Percentiles rank a stretch among this genome's conserved stretches.
Evolutionary conservation across 2,888 invertebrate species (phyloP).

Genomic region (Aethes cnicana): DNA sequence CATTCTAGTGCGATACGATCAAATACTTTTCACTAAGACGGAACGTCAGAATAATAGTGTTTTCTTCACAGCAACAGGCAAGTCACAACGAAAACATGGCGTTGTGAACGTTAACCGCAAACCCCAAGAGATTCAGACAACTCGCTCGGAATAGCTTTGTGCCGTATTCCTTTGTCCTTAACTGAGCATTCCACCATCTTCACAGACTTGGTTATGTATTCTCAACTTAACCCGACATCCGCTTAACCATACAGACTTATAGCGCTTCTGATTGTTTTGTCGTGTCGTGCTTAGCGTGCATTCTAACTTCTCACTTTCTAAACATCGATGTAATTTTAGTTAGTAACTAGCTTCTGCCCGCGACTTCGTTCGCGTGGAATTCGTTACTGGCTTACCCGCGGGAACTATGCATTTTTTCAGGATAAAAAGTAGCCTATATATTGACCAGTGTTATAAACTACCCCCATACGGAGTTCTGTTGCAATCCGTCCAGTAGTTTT

Average conservation of each 20-base stretch:
- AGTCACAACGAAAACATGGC: conserved; percentile 42
- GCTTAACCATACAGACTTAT: conserved; percentile 16
- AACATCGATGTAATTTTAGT: too few relatives aligned
- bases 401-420: too few relatives aligned
- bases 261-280: conserved; percentile 16
- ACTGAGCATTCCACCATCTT: conserved; percentile 47
- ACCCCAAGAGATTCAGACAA: conserved; percentile 50
- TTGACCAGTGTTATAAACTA: too few relatives aligned
- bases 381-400: too few relatives aligned
- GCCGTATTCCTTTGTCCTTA: conserved; percentile 56
- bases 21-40: background rate
- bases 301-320: background rate
- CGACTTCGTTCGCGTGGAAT: too few relatives aligned
- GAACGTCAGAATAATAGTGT: conserved; percentile 29
- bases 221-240: conserved; percentile 41
- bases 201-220: conserved; percentile 47
- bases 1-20: too few relatives aligned
- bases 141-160: conserved; percentile 56
- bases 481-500: too few relatives aligned
- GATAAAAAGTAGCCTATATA: too few relatives aligned
- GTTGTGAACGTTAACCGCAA: conserved; percentile 46
- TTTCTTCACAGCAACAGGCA: conserved; percentile 47
- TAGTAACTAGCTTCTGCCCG: too few relatives aligned
- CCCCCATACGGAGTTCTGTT: too few relatives aligned
- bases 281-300: background rate